Base-by-base conservation (phyloP, 2,113 vertebrate species). In the Hypocryptadius cinnamomeus region DNA sequence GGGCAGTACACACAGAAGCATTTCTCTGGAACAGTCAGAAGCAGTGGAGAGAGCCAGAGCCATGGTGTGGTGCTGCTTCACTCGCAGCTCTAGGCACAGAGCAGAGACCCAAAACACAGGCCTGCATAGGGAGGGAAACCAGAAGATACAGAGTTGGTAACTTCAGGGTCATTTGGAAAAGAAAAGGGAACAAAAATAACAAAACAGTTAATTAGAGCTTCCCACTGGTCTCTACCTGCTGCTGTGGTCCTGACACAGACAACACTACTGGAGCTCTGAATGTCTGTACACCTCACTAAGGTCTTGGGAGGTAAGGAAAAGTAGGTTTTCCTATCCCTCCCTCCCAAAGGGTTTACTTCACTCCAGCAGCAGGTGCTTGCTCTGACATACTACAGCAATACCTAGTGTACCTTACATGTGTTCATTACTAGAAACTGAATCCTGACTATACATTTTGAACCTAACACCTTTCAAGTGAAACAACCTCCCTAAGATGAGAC, bases 111-210 rank as follows among this genome's bases (percentile, higher is more conserved):
- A 56, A 11, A 9, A 50, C 27, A n/a, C 17, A 65, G 72, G 48
- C 0, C 0, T 5, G 19, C 10, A 39, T 0, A 51, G 12, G 15
- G 37, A 86, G 6, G 6, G 23, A 54, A 65, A 88, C n/a, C 1
- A 5, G 53, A 48, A 66, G n/a, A 21, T 54, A 56, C 2, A 1
- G 13, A 72, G 12, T 6, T 61, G 39, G 13, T 37, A 56, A 51
- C 40, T 81, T 44, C 25, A 13, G 53, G 44, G 16, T 60, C 12
- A 31, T 44, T 31, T 37, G 21, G 37, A 53, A 89, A 64, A 64
- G 18, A 25, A 69, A 56, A 79, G 11, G 40, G 6, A 76, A 82
- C 9, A 74, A 72, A 89, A 79, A 13, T 11, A 78, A 64, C 4
- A 6, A 28, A 68, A 40, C 7, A 72, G n/a, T n/a, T 51, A 24